These are phyloP conservation scores for Leucosticte australis DNA, from an alignment of 2,113 vertebrate genomes.

Conservation along the genomic window DNA sequence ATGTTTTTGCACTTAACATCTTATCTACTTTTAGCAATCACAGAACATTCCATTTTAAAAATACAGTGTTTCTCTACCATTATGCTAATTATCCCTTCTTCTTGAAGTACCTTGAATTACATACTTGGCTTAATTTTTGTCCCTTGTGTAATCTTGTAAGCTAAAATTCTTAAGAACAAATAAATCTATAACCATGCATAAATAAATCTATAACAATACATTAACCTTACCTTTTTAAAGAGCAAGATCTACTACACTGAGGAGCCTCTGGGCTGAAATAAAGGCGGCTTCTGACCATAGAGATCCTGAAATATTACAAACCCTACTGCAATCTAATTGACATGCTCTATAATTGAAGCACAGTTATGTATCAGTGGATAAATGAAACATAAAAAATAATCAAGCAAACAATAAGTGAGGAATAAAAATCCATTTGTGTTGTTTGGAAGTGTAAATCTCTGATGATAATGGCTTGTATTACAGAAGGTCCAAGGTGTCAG, in stretches of 20 bases:
- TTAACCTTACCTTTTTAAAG: background rate
- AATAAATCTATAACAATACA: background rate
- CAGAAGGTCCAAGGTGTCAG: background rate
- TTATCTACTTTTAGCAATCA: constrained; percentile 5
- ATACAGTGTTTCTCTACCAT: background rate
- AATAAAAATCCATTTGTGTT: background rate
- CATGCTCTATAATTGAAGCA: background rate
- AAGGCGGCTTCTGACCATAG: background rate
- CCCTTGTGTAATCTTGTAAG: background rate
- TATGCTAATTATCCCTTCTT: background rate
- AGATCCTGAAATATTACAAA: background rate
- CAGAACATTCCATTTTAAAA: background rate
- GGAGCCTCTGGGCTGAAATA: background rate
- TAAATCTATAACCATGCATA: background rate
- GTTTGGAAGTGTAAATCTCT: background rate
- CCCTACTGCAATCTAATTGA: background rate
- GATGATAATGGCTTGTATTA: background rate
- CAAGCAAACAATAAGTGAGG: background rate
- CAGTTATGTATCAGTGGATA: background rate
- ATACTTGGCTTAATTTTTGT: background rate
- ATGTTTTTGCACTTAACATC: background rate
- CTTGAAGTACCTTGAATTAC: background rate
- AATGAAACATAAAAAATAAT: background rate
- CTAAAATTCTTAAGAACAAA: background rate
- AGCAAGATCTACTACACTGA: background rate